Evolutionary conservation across 2,888 invertebrate genomes (phyloP).

Genomic region (Perithous albicinctus): DNA sequence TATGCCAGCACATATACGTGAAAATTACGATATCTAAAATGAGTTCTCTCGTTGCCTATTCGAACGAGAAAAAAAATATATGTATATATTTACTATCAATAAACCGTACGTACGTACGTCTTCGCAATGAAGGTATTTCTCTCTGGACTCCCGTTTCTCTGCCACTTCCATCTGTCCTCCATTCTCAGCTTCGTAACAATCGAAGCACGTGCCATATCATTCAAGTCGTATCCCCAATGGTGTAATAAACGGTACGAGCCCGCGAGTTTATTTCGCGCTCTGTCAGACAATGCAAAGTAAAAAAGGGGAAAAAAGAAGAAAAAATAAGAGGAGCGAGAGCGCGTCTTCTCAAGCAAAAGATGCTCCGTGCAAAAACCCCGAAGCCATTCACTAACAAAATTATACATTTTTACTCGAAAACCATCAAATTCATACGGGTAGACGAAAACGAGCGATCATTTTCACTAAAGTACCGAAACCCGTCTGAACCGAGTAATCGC

Average conservation of each 20-base stretch:
- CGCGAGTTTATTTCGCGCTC: constrained; percentile 20
- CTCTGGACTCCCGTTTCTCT: constrained; percentile 9
- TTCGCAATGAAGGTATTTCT: not conserved
- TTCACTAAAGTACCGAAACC: constrained; percentile 28
- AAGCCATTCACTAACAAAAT: constrained; percentile 10
- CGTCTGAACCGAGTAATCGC: constrained; percentile 10
- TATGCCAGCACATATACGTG: not conserved
- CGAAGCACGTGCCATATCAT: constrained; percentile 33
- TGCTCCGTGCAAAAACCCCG: not conserved
- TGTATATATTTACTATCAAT: not conserved
- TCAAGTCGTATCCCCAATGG: constrained; percentile 31
- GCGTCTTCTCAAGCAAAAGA: not conserved
- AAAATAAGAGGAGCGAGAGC: not conserved
- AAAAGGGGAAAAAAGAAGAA: not conserved
- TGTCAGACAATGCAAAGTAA: constrained; percentile 1
- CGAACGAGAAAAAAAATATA: too few species aligned
- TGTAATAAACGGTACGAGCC: constrained; percentile 23
- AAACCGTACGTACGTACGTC: not conserved
- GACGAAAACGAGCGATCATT: constrained; percentile 31
- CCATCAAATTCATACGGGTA: constrained; percentile 5
- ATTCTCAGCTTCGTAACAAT: constrained; percentile 40
- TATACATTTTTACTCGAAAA: constrained; percentile 35
- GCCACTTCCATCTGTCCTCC: constrained; percentile 10
- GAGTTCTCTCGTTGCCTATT: not conserved
- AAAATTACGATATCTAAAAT: not conserved